Evolutionary conservation across 2,888 invertebrate genomes (phyloP), one percentile per base, ranked within the genome.

Genomic region (Andrena bicolor): DNA sequence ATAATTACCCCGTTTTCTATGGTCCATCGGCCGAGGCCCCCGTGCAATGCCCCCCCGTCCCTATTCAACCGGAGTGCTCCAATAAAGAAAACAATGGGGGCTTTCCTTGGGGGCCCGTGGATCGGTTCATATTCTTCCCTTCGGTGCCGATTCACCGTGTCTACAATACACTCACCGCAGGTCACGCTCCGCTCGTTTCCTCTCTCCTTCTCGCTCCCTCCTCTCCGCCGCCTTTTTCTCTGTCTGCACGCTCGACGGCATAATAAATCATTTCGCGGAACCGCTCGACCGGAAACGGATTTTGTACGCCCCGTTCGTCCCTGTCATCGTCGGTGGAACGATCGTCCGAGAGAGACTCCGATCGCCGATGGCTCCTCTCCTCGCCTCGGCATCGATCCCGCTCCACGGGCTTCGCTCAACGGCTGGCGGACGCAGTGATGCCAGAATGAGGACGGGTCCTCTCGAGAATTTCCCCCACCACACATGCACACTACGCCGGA

Each of bases 261-360:
- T 93, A 92, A 93, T 93, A 93, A 93, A 93, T 92, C 92, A 91
- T 92, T 93, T 92, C 92, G 92, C 91, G 90, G 93, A 93, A 93
- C 90, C 88, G 89, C 87, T 91, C 92, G 90, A 90, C 92, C 93
- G 93, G 93, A 93, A 93, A 93, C 91, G 91, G 88, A 92, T 90
- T 91, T 92, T 88, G 85, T 87, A 88, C 88, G 87, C 87, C 82
- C 58, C 68, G 80, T 70, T 82, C 85, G 83, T 87, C 73, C 80
- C 80, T 76, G 76, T 83, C 82, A 76, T 64, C 84, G 77, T 74
- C 58, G 84, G 60, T n/a, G 64, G 63, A 61, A 71, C 68, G 75
- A 72, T 83, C 70, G 73, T 13, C 60, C 56, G 26, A 61, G 72
- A 61, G 72, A 73, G 72, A 71, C 75, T 74, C 20, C 70, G 76